Percentiles rank a stretch among this genome's conserved stretches.
These are phyloP conservation scores for Eumaeus atala DNA, from an alignment of 1,140 invertebrate genomes.

Conservation along the genomic window DNA sequence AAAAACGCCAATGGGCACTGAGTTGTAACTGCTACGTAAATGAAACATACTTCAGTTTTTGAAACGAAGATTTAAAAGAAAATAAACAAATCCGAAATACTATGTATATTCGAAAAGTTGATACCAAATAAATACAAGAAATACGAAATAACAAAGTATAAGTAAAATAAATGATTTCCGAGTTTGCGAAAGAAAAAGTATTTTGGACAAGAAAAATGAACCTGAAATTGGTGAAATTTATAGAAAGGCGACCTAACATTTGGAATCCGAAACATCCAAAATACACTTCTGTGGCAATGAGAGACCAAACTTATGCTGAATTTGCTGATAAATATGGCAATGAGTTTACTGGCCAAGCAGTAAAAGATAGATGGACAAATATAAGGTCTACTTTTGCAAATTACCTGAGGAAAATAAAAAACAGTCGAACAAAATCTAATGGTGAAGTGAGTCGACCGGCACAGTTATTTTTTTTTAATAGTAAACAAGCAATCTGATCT, in stretches of 20 bases:
- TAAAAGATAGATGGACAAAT: slow-evolving; percentile 65
- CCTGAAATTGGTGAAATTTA: slow-evolving; percentile 59
- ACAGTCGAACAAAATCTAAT: slow-evolving; percentile 36
- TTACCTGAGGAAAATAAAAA: slow-evolving; percentile 58
- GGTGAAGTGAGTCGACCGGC: slow-evolving; percentile 34
- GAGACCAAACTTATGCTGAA: slow-evolving; percentile 53
- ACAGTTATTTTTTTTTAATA: slow-evolving; percentile 12
- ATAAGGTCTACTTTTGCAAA: slow-evolving; percentile 59
- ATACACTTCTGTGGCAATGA: slow-evolving; percentile 48
- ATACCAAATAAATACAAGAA: too few relatives aligned
- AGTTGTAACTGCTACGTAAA: too few relatives aligned
- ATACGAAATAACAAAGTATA: not conserved
- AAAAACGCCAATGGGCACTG: too few relatives aligned
- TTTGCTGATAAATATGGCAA: slow-evolving; percentile 59
- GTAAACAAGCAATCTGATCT: too few relatives aligned
- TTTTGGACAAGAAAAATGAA: slow-evolving; percentile 68
- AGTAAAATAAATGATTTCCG: slow-evolving; percentile 44
- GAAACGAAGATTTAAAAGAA: too few relatives aligned
- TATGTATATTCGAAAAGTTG: too few relatives aligned
- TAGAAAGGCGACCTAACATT: slow-evolving; percentile 54
- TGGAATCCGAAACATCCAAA: slow-evolving; percentile 66
- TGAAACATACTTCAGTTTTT: too few relatives aligned
- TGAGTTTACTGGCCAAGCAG: slow-evolving; percentile 56
- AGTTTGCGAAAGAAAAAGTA: slow-evolving; percentile 65
- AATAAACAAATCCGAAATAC: too few relatives aligned